These are phyloP conservation scores for Hedychridium roseum DNA, from an alignment of 2,888 invertebrate species.

Conservation along the genomic window DNA sequence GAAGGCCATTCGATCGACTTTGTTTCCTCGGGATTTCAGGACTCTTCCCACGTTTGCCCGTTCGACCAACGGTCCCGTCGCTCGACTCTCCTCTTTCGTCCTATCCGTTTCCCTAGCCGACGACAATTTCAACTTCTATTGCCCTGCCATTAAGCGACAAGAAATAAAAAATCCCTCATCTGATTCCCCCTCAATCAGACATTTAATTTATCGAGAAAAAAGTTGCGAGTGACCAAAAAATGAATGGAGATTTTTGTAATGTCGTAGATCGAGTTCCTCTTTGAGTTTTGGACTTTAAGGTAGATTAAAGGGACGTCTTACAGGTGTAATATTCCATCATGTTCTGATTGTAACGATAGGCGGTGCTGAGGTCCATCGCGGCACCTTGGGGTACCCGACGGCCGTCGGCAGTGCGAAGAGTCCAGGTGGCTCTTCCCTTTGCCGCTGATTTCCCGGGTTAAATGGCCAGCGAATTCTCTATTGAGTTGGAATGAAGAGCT, in stretches of 20 bases:
- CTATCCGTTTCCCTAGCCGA: slow-evolving; percentile 12
- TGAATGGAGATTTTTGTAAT: too few species aligned
- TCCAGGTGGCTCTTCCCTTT: slow-evolving; percentile 46
- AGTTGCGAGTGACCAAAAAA: too few species aligned
- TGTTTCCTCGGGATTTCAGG: slow-evolving; percentile 31
- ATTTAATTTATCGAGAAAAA: too few species aligned
- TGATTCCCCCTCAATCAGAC: too few species aligned
- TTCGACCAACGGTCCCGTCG: slow-evolving; percentile 4
- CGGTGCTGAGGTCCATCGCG: slow-evolving; percentile 88
- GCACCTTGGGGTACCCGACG: slow-evolving; percentile 47
- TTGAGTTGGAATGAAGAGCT: slow-evolving; percentile 47
- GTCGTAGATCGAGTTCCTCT: too few species aligned
- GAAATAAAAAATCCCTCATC: too few species aligned
- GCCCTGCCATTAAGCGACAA: too few species aligned
- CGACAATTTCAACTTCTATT: too few species aligned
- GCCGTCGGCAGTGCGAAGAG: slow-evolving; percentile 55
- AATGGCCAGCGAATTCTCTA: too few species aligned
- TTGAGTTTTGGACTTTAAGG: too few species aligned
- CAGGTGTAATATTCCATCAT: slow-evolving; percentile 99
- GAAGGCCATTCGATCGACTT: slow-evolving; percentile 34
- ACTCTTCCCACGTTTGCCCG: slow-evolving; percentile 21
- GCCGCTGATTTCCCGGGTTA: too few species aligned
- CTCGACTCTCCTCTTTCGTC: slow-evolving; percentile 22
- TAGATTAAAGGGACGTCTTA: slow-evolving; percentile 74
- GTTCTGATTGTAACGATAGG: slow-evolving; percentile 95